Evolutionary conservation across 1,140 invertebrate genomes (phyloP).

Genomic region (Pygmarrhopalites habei): DNA sequence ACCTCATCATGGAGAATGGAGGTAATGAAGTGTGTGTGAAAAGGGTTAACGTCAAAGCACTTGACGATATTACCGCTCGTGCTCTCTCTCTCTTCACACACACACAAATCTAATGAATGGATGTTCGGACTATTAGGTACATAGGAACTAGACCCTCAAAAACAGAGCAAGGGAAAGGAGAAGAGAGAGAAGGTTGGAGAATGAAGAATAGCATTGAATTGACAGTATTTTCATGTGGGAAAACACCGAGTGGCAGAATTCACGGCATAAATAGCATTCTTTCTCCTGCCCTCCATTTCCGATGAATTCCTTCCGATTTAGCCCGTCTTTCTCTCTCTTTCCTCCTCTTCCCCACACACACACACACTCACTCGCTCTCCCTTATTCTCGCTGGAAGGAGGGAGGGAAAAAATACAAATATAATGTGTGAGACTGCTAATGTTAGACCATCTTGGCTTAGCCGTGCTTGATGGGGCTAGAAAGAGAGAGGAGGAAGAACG

Average conservation of each 20-base stretch:
- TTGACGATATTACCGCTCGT: slow-evolving; percentile 1
- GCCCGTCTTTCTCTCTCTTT: background rate
- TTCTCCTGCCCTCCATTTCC: background rate
- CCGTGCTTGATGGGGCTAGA: too few relatives aligned
- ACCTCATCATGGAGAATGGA: background rate
- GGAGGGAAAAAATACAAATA: background rate
- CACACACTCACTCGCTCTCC: background rate
- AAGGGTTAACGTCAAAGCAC: slow-evolving; percentile 3
- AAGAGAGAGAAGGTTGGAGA: too few relatives aligned
- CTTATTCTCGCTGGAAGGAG: too few relatives aligned
- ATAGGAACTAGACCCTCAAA: too few relatives aligned
- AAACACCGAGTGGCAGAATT: background rate
- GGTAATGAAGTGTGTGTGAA: background rate
- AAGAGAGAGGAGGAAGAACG: too few relatives aligned
- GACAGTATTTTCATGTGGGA: slow-evolving; percentile 4
- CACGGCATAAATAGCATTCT: background rate
- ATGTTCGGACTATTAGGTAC: background rate
- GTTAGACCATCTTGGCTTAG: too few relatives aligned
- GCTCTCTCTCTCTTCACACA: too few relatives aligned
- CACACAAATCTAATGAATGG: slow-evolving; percentile 3
- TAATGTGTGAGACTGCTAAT: too few relatives aligned
- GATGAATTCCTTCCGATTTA: background rate
- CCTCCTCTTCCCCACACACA: background rate
- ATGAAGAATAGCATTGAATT: too few relatives aligned
- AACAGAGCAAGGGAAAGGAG: too few relatives aligned